These are phyloP conservation scores for Ormyrus labotus DNA, from an alignment of 2,888 invertebrate genomes.

Conservation along the genomic window DNA sequence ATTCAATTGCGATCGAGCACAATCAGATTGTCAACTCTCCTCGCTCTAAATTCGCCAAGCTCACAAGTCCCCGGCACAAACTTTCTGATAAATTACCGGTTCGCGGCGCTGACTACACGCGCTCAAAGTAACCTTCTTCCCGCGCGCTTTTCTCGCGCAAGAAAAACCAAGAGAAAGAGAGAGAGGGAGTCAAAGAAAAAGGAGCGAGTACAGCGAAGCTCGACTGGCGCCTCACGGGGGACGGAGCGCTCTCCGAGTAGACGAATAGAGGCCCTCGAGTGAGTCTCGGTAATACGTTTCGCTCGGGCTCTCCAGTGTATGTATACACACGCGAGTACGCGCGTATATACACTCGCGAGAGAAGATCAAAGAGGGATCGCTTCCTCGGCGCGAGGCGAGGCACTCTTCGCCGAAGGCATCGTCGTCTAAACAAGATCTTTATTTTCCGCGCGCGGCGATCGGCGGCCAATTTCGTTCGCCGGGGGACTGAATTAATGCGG, in stretches of 20 bases:
- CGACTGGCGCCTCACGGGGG: neutral
- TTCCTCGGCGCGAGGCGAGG: neutral
- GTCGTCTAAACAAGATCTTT: slow-evolving; percentile 30
- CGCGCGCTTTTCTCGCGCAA: no score
- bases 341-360: neutral
- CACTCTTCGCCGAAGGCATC: slow-evolving; percentile 27
- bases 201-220: no score
- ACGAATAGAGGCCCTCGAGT: neutral
- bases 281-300: slow-evolving; percentile 25
- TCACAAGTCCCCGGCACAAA: neutral
- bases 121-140: no score
- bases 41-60: neutral
- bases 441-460: slow-evolving; percentile 5
- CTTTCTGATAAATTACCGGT: neutral
- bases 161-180: no score
- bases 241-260: neutral
- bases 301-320: neutral
- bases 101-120: neutral
- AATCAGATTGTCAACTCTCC: no score
- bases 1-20: no score
- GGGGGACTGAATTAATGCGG: neutral
- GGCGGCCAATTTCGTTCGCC: neutral
- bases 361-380: slow-evolving; percentile 33
- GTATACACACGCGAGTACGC: no score
- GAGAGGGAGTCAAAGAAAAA: no score